A percentile compares a stretch with the other conserved stretches of the same genome.
Conservation (phyloP, 2,888 invertebrate species). For the Cephus pygmeus region DNA sequence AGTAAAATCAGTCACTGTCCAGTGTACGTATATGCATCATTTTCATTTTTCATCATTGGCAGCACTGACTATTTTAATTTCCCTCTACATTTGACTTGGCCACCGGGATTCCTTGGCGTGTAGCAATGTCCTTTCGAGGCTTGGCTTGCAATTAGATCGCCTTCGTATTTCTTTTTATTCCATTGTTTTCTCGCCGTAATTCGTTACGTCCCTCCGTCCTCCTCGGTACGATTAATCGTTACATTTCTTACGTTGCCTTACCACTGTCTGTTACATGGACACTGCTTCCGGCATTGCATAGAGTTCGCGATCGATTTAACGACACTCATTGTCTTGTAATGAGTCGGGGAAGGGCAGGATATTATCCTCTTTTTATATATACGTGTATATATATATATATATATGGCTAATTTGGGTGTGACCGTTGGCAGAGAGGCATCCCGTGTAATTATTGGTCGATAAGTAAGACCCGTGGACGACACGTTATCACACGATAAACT, state of each 20-base stretch:
- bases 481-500: too few relatives aligned
- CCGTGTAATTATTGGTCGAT: background rate
- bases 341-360: conserved; percentile 63
- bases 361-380: conserved; percentile 13
- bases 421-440: background rate
- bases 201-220: background rate
- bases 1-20: background rate
- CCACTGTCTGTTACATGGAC: conserved; percentile 19
- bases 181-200: conserved; percentile 1
- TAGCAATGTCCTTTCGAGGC: background rate
- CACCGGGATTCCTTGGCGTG: background rate
- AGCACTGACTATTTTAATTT: background rate
- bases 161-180: background rate
- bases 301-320: conserved; percentile 51
- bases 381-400: too few relatives aligned
- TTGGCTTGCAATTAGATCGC: background rate
- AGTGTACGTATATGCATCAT: too few relatives aligned
- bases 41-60: too few relatives aligned
- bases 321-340: conserved; percentile 61
- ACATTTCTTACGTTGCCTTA: background rate
- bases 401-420: background rate
- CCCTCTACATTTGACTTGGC: background rate
- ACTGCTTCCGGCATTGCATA: background rate
- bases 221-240: background rate
- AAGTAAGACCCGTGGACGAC: background rate